Evolutionary conservation across 2,797 vertebrate genomes (phyloP).

Genomic region (Rhincodon typus): DNA sequence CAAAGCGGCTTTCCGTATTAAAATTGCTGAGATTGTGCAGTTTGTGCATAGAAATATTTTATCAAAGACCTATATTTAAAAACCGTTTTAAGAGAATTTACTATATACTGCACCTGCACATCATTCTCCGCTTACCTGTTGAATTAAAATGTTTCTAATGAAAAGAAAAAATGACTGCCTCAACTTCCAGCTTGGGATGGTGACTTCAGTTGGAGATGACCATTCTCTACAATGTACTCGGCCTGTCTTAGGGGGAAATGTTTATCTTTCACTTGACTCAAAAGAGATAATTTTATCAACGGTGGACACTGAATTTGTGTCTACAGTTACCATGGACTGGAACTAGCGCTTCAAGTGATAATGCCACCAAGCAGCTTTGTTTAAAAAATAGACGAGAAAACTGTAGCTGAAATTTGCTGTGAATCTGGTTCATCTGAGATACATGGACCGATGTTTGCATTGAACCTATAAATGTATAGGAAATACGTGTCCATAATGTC

Average conservation of each 20-base stretch:
- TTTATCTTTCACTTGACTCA: neutral
- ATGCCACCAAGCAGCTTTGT: neutral
- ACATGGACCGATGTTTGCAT: neutral
- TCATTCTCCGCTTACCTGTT: neutral
- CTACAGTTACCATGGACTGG: neutral
- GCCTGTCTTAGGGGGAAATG: neutral
- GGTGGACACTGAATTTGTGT: neutral
- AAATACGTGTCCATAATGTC: neutral
- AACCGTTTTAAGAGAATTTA: conserved; percentile 13
- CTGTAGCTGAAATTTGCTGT: neutral
- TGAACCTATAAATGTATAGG: neutral
- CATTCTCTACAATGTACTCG: neutral
- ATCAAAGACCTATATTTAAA: neutral
- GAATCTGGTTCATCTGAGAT: neutral
- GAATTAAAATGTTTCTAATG: neutral
- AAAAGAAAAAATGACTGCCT: neutral
- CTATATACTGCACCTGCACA: neutral
- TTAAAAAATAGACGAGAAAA: neutral
- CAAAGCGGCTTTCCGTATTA: neutral
- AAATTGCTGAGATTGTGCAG: conserved; percentile 6
- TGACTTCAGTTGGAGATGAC: neutral
- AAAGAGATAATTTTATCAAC: neutral
- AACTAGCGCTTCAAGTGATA: neutral
- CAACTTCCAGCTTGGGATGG: neutral
- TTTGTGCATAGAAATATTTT: neutral